Base-by-base conservation (phyloP, 2,113 vertebrate species). In the Podarcis raffonei region DNA sequence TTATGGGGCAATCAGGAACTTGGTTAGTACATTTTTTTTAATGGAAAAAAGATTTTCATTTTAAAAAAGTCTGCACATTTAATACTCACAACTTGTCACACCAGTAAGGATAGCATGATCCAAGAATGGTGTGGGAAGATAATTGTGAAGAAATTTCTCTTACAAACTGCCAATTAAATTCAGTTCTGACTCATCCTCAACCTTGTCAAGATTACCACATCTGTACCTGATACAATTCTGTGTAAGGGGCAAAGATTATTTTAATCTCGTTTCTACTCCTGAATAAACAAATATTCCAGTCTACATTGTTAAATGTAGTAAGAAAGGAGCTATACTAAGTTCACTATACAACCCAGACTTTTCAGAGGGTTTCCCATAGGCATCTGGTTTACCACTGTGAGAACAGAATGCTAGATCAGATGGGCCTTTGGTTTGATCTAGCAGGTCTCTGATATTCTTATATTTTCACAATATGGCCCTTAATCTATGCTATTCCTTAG, bases 41-140 rank as follows among this genome's bases (percentile, higher is more conserved):
- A 30, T 71, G 11, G n/a, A n/a, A 30, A 75, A 59, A 86, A 39
- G 35, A 2, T 88, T 16, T 68, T 91, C 83, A n/a, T 83, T 92
- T 80, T 18, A 15, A 83, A 86, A 78, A 85, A 93, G 30, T 62
- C 48, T 27, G 15, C 23, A 62, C 62, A 90, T 84, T 72, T 89
- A 87, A 90, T 57, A 59, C 66, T 91, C 16, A 66, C 62, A 78
- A 78, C 90, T 89, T 68, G 85, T 83, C 81, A 53, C 48, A 89
- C 5, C 27, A 90, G 9, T 0, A 7, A 85, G 35, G 66, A 37
- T 0, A n/a, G 65, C 0, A 1, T 92, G 80, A 90, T 85, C 79
- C 89, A 92, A 75, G 62, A 96, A 94, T 90, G 94, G 81, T 1
- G 57, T 39, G 81, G 92, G 87, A 92, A 94, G 92, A 87, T 91